Conservation (phyloP, 2,888 invertebrate genomes). For the Dynastes grantii region DNA sequence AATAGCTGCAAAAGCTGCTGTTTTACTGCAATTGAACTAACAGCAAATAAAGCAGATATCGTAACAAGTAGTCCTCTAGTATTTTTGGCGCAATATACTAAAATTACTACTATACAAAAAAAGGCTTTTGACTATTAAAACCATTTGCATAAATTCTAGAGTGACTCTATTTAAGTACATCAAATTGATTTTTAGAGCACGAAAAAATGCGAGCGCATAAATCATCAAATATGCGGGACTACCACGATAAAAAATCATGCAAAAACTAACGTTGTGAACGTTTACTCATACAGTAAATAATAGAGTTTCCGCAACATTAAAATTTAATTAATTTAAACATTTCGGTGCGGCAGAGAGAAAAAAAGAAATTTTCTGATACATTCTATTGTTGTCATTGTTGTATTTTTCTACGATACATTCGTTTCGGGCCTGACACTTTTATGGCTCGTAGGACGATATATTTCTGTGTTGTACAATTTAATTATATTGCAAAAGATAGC, state of each 20-base stretch:
- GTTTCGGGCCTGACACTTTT: constrained; percentile 34
- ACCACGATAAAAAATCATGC: not conserved
- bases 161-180: too few species aligned
- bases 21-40: too few species aligned
- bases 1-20: too few species aligned
- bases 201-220: not conserved
- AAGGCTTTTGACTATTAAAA: too few species aligned
- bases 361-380: constrained; percentile 31
- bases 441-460: constrained; percentile 35
- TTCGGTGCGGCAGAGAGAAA: constrained; percentile 26
- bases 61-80: too few species aligned
- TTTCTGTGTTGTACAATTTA: constrained; percentile 39
- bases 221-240: not conserved
- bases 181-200: not conserved
- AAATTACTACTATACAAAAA: too few species aligned
- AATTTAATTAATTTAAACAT: constrained; percentile 50
- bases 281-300: constrained; percentile 20
- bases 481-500: constrained; percentile 38
- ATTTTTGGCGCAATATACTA: too few species aligned
- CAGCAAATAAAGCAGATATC: too few species aligned
- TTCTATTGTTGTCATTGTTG: constrained; percentile 36
- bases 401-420: constrained; percentile 43
- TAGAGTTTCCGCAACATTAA: constrained; percentile 48
- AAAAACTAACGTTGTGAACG: not conserved
- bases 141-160: too few species aligned